These are phyloP conservation scores for Drosophila elegans DNA, from an alignment of 1,140 invertebrate genomes.

Conservation along the genomic window DNA sequence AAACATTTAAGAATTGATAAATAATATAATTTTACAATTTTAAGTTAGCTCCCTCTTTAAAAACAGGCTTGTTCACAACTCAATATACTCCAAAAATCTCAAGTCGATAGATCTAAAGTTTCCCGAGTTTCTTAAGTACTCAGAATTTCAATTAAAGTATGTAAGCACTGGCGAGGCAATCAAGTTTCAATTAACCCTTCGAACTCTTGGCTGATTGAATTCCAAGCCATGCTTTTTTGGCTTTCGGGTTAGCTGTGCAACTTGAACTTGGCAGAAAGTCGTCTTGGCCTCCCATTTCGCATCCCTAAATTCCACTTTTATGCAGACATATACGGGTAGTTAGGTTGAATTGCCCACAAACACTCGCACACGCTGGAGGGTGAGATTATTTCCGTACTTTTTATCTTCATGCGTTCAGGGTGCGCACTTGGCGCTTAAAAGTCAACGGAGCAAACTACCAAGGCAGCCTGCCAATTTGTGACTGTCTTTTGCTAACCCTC, in stretches of 20 bases:
- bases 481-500: constrained; percentile 51
- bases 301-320: constrained; percentile 52
- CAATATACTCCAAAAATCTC: too few species aligned
- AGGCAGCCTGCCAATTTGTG: constrained; percentile 66
- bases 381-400: constrained; percentile 54
- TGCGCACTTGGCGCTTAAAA: constrained; percentile 61
- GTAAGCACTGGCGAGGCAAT: constrained; percentile 13
- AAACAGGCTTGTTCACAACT: too few species aligned
- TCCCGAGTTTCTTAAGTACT: constrained; percentile 10
- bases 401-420: constrained; percentile 60
- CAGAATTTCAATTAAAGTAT: constrained; percentile 42
- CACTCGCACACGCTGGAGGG: constrained; percentile 8
- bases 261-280: constrained; percentile 45
- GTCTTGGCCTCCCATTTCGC: constrained; percentile 15
- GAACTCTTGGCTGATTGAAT: constrained; percentile 55
- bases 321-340: constrained; percentile 55
- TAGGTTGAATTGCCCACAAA: constrained; percentile 46
- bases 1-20: too few species aligned
- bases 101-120: constrained; percentile 7
- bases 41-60: too few species aligned
- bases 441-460: constrained; percentile 56
- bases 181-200: constrained; percentile 50
- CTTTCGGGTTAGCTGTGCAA: constrained; percentile 5
- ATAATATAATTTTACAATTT: too few species aligned
- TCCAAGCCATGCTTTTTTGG: constrained; percentile 27